Evolutionary conservation across 2,888 invertebrate genomes (phyloP), one percentile per base, ranked within the genome.

Genomic region (Keiferia lycopersicella): DNA sequence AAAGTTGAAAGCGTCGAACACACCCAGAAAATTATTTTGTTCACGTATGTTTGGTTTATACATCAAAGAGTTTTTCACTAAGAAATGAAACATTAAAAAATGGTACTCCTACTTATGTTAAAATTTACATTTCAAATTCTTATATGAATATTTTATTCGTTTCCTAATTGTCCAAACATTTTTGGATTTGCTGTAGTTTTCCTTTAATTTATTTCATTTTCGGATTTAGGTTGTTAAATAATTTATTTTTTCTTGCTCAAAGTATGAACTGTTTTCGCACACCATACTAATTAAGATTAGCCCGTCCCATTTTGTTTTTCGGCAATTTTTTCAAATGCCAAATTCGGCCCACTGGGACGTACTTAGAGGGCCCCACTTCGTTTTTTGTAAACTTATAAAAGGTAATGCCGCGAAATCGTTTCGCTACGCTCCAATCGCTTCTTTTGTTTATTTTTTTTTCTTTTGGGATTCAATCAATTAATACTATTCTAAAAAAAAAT

Each of bases 231-330:
- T n/a, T n/a, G n/a, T n/a, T n/a, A n/a, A n/a, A n/a, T n/a, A n/a
- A 12, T 20, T 51, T 22, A 12, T 20, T 8, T 20, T 14, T 53
- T 53, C n/a, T 12, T 14, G n/a, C 12, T 53, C 12, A 26, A 22
- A 53, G 1, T 26, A n/a, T 7, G 6, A 1, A 45, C n/a, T 59
- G 16, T 50, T 61, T 74, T 61, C 84, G 78, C 77, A 1, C 7
- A 79, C 84, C 67, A 51, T 86, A 84, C 83, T 86, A 83, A 88
- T 88, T 88, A 84, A 87, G 87, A 87, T 87, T 88, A 88, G 82
- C 83, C 73, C 70, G 73, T 74, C 77, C 66, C 77, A 80, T 82
- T 86, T 84, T 82, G 77, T 78, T 77, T 76, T 81, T 82, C 76
- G 71, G 77, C 78, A 79, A 78, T 83, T 85, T 85, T 85, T 84